These are phyloP conservation scores for Platysternon megacephalum DNA, from an alignment of 2,113 vertebrate genomes.

Conservation along the genomic window DNA sequence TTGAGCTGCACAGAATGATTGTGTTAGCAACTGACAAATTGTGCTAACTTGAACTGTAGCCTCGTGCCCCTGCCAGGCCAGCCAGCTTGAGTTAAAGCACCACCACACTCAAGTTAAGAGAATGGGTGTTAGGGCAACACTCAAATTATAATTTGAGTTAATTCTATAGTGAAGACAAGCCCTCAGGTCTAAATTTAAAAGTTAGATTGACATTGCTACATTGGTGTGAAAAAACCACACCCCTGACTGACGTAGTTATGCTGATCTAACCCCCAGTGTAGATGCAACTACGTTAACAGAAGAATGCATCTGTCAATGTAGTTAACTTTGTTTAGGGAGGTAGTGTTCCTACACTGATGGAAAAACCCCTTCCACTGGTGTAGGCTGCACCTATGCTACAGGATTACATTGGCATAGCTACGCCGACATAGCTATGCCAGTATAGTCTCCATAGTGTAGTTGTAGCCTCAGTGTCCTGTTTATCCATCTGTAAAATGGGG, in stretches of 20 bases:
- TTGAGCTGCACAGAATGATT: background rate
- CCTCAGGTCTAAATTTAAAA: too few species aligned
- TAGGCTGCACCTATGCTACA: background rate
- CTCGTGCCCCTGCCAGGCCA: background rate
- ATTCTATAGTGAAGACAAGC: too few species aligned
- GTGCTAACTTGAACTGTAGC: background rate
- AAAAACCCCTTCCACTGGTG: background rate
- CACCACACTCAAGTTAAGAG: background rate
- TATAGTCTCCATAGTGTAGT: background rate
- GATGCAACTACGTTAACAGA: too few species aligned
- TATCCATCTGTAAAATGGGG: background rate
- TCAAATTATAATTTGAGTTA: too few species aligned
- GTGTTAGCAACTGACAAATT: background rate
- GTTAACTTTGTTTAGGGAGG: too few species aligned
- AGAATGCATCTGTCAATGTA: too few species aligned
- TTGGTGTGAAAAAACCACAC: too few species aligned
- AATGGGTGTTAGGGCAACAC: too few species aligned
- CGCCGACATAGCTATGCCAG: background rate
- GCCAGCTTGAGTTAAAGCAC: background rate
- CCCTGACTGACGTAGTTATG: too few species aligned
- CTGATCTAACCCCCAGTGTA: too few species aligned
- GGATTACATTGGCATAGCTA: background rate
- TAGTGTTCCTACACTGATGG: too few species aligned
- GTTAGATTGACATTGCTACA: too few species aligned
- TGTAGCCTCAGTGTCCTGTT: background rate